phyloP scores from a whole-genome alignment of 2,113 vertebrate genomes.

The Cephalopholis sonnerati region DNA sequence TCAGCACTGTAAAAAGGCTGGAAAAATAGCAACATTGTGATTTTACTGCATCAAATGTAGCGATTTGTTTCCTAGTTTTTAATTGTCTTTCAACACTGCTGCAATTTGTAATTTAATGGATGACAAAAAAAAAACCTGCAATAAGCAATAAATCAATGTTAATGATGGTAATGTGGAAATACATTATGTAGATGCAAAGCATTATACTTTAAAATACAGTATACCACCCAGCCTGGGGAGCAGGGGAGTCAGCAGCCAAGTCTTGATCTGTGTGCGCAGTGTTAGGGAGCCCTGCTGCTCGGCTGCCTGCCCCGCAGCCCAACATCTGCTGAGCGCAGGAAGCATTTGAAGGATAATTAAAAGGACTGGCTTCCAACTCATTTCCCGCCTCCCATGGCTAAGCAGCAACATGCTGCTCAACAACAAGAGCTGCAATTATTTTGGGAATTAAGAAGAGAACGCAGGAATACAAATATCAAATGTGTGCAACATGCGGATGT shows the following conservation, averaged over 20 bases:
- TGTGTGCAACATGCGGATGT: conserved; percentile 63
- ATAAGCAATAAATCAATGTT: conserved; percentile 30
- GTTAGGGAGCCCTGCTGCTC: conserved; percentile 70
- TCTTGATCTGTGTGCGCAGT: conserved; percentile 64
- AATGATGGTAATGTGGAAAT: conserved; percentile 28
- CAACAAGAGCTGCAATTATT: conserved; percentile 80
- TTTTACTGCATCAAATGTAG: neutral
- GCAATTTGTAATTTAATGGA: conserved; percentile 28
- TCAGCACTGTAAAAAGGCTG: neutral
- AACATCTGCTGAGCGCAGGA: conserved; percentile 85
- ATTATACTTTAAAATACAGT: conserved; percentile 49
- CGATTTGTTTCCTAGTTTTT: neutral
- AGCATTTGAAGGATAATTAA: conserved; percentile 86
- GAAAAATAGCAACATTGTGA: neutral
- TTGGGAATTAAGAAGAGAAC: conserved; percentile 66
- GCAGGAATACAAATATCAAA: conserved; percentile 65
- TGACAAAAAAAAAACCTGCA: neutral
- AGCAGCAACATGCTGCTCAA: conserved; percentile 76
- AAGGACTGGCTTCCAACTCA: conserved; percentile 83
- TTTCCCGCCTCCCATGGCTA: conserved; percentile 83
- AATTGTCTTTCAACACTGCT: neutral
- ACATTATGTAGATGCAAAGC: conserved; percentile 30
- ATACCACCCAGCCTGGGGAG: conserved; percentile 53
- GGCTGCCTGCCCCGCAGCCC: conserved; percentile 79
- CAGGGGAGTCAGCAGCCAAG: conserved; percentile 53